These are phyloP conservation scores for Leptinotarsa peninsularis DNA, from an alignment of 2,888 invertebrate species.

Conservation along the genomic window DNA sequence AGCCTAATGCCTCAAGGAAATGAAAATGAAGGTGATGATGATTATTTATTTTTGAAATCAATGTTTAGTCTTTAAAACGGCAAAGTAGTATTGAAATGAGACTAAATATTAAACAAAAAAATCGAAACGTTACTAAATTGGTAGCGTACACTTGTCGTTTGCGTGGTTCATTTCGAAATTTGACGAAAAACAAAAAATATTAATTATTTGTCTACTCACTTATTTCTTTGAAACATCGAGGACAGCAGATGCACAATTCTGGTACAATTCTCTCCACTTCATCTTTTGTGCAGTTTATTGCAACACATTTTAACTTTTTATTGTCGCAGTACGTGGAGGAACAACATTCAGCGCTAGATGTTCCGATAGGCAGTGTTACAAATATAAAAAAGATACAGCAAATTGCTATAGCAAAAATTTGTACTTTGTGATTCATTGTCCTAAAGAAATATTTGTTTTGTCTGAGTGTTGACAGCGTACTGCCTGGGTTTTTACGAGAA, in stretches of 20 bases:
- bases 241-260: conserved; percentile 31
- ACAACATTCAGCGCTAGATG: conserved; percentile 9
- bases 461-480: background rate
- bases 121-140: too few species aligned
- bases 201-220: conserved; percentile 25
- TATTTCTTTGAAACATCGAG: conserved; percentile 24
- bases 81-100: too few species aligned
- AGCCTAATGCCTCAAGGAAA: too few species aligned
- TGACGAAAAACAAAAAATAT: too few species aligned
- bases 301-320: conserved; percentile 24
- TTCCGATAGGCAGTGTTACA: background rate
- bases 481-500: background rate
- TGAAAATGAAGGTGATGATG: too few species aligned
- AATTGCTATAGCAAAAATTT: background rate
- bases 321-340: conserved; percentile 28
- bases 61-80: too few species aligned
- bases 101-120: too few species aligned
- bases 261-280: conserved; percentile 27
- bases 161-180: too few species aligned
- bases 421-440: background rate
- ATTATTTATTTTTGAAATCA: too few species aligned
- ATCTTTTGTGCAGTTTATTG: conserved; percentile 22
- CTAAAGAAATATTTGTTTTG: background rate
- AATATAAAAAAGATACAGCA: background rate
- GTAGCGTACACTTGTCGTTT: too few species aligned